phyloP scores from a whole-genome alignment of 2,888 invertebrate genomes.

The Sesia apiformis region DNA sequence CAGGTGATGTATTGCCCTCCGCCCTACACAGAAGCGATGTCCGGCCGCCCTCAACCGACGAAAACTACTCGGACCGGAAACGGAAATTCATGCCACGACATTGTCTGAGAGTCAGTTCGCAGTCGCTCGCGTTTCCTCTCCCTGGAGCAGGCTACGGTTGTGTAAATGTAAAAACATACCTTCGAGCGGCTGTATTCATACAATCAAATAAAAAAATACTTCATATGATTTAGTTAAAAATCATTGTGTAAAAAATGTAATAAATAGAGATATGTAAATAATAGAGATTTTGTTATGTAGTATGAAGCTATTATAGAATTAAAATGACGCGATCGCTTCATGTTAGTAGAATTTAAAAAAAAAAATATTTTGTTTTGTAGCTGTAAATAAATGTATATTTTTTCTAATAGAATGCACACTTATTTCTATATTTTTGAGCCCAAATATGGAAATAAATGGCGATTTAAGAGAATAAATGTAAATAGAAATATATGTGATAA shows the following conservation, averaged over 20 bases:
- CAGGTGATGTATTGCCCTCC: constrained; percentile 77
- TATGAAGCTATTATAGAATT: background rate
- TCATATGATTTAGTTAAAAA: background rate
- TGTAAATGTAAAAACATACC: constrained; percentile 18
- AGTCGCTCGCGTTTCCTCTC: constrained; percentile 38
- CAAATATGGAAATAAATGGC: constrained; percentile 20
- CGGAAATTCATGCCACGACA: constrained; percentile 77
- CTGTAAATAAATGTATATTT: background rate
- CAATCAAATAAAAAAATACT: background rate
- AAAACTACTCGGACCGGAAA: constrained; percentile 82
- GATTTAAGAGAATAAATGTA: background rate
- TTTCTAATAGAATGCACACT: constrained; percentile 4
- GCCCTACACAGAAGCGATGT: constrained; percentile 54
- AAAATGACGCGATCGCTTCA: background rate
- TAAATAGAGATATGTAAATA: background rate
- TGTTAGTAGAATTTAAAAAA: background rate
- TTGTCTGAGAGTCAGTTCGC: constrained; percentile 60
- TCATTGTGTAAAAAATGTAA: background rate
- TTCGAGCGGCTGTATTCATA: constrained; percentile 1
- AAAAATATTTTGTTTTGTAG: background rate
- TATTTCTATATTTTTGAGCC: constrained; percentile 25
- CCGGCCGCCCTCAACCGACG: constrained; percentile 71
- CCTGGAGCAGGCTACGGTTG: constrained; percentile 45
- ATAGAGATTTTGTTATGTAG: background rate
- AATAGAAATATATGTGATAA: background rate